Conservation (phyloP, 2,797 vertebrate genomes). For the Pygocentrus nattereri region DNA sequence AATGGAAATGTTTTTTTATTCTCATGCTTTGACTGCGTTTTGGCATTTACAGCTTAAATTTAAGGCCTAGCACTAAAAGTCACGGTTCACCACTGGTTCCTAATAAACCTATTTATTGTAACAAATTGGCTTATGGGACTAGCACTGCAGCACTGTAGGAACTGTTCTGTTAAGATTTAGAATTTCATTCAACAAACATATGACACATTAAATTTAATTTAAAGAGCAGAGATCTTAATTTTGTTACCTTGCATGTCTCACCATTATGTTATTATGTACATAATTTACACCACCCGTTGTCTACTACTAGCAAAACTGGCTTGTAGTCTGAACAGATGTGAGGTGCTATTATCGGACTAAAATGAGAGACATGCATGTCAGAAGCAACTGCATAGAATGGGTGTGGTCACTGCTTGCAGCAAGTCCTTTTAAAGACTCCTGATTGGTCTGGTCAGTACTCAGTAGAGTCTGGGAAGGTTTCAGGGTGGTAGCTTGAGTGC, state of each 20-base stretch:
- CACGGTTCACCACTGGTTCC: too few species aligned
- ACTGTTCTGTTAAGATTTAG: too few species aligned
- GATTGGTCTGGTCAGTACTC: constrained; percentile 83
- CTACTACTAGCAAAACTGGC: background rate
- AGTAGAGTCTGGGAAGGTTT: constrained; percentile 69
- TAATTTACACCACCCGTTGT: background rate
- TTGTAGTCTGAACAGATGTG: background rate
- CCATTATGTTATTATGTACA: background rate
- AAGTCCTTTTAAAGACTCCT: constrained; percentile 84
- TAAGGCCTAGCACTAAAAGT: too few species aligned
- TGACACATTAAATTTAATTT: too few species aligned
- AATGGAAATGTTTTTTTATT: too few species aligned
- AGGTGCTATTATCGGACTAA: constrained; percentile 62
- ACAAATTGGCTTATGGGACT: too few species aligned
- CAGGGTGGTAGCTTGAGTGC: constrained; percentile 70
- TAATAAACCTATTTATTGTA: too few species aligned
- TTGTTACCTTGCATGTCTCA: background rate
- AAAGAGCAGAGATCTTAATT: background rate
- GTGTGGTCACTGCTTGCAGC: constrained; percentile 61
- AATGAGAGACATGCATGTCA: constrained; percentile 67
- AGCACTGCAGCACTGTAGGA: too few species aligned
- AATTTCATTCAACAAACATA: too few species aligned
- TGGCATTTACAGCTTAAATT: too few species aligned
- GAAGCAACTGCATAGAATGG: constrained; percentile 67
- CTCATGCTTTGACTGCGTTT: too few species aligned